Evolutionary conservation across 2,888 invertebrate genomes (phyloP), one percentile per base, ranked within the genome.

Genomic region (Rhabditoides inermis): DNA sequence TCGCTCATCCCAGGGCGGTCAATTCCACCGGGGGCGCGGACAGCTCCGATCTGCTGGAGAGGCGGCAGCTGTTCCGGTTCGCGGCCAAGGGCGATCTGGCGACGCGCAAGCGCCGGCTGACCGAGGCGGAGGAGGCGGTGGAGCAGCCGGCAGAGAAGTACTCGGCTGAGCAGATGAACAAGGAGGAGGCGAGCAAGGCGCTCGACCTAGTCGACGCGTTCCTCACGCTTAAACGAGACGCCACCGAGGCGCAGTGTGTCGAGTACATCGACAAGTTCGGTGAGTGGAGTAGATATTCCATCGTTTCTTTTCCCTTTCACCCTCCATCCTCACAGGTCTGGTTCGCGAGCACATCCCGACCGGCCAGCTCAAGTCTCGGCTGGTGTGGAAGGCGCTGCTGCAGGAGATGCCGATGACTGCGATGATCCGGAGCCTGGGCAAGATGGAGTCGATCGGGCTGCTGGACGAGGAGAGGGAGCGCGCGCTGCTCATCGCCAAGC

Each of bases 311-410:
- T n/a, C n/a, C n/a, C n/a, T n/a, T n/a, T n/a, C n/a, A n/a, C n/a
- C n/a, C n/a, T n/a, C n/a, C n/a, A n/a, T n/a, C n/a, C n/a, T n/a
- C n/a, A 51, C 37, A 66, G 78, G 82, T 45, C 82, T 85, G 45
- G 82, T 82, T 7, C 77, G 86, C 36, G 84, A 85, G 65, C 85
- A 86, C 75, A 81, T 87, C n/a, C 85, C 86, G 49, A 83, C 84
- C 5, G 81, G 82, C 68, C 77, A 85, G 56, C 78, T 85, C 41
- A 85, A 84, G 52, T 61, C 60, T 22, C 42, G 53, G 23, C 56
- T 72, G 65, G 73, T 79, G 7, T 78, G 79, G 79, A 61, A 64
- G n/a, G 72, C 74, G 2, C 67, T 79, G 23, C 65, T 78, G 6
- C 58, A 70, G 47, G n/a, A n/a, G n/a, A 77, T 79, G 77, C 77